Evolutionary conservation across 2,797 vertebrate genomes (phyloP).

Genomic region (Pitangus sulphuratus): DNA sequence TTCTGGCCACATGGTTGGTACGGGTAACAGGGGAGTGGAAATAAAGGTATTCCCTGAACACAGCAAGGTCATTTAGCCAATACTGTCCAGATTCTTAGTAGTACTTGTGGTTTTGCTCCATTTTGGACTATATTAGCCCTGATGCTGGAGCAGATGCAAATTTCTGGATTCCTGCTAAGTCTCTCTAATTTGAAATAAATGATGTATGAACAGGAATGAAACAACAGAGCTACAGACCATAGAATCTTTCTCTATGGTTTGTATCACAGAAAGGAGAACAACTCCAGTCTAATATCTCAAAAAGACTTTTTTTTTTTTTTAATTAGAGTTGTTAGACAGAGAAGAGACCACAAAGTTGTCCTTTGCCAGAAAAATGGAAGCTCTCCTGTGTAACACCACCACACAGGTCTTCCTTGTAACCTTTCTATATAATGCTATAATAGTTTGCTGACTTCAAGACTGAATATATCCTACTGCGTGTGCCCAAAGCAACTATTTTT

Average conservation of each 20-base stretch:
- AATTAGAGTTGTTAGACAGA: neutral
- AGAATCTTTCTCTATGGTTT: neutral
- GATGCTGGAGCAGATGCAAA: neutral
- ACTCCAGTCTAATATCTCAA: neutral
- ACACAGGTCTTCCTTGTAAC: neutral
- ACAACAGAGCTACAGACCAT: neutral
- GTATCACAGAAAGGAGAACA: neutral
- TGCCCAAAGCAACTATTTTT: neutral
- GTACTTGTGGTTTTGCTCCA: neutral
- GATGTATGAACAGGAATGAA: neutral
- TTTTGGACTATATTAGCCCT: neutral
- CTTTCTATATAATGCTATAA: neutral
- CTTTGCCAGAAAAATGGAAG: neutral
- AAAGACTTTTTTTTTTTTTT: neutral
- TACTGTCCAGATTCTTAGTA: rapidly evolving
- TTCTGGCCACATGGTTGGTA: neutral
- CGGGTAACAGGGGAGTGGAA: neutral
- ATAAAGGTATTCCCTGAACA: neutral
- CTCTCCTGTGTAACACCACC: neutral
- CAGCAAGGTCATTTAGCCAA: neutral
- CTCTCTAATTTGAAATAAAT: constrained; percentile 22
- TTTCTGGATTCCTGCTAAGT: neutral
- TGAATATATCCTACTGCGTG: neutral
- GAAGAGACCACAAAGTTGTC: neutral
- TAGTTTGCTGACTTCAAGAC: neutral